phyloP scores from a whole-genome alignment of 2,888 invertebrate genomes.

The Rhodophaea formosa region DNA sequence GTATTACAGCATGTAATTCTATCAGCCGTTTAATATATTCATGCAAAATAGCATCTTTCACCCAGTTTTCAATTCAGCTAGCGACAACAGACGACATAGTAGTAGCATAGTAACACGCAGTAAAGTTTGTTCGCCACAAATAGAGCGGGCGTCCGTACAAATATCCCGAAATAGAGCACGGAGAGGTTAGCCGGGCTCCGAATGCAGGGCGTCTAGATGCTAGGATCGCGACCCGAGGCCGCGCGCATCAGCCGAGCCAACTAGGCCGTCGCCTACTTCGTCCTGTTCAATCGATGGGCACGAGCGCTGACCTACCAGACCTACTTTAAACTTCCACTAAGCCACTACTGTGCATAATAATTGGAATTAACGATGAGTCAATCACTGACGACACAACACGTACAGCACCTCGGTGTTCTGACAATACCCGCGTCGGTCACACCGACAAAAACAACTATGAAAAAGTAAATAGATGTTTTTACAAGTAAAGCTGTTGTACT shows the following conservation, averaged over 20 bases:
- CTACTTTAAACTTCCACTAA: constrained; percentile 35
- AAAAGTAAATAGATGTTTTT: neutral
- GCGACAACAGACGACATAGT: neutral
- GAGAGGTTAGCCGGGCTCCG: constrained; percentile 54
- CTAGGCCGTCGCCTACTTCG: constrained; percentile 59
- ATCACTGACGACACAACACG: neutral
- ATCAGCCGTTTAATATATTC: neutral
- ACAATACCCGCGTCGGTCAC: neutral
- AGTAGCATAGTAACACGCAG: neutral
- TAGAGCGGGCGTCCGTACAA: constrained; percentile 41
- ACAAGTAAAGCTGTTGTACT: constrained; percentile 22
- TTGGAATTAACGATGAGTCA: constrained; percentile 1
- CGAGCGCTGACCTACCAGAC: constrained; percentile 37
- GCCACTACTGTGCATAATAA: constrained; percentile 7
- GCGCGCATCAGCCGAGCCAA: constrained; percentile 59
- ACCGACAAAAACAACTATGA: neutral
- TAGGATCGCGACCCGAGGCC: constrained; percentile 48
- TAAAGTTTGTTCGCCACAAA: constrained; percentile 28
- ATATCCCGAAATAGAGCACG: constrained; percentile 53
- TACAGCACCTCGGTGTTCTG: neutral
- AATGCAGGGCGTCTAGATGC: constrained; percentile 54
- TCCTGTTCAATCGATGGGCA: constrained; percentile 64
- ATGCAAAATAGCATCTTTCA: neutral
- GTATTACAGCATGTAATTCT: neutral
- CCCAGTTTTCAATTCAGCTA: too few relatives aligned